These are phyloP conservation scores for Gobius niger DNA, from an alignment of 2,113 vertebrate species.

Conservation along the genomic window DNA sequence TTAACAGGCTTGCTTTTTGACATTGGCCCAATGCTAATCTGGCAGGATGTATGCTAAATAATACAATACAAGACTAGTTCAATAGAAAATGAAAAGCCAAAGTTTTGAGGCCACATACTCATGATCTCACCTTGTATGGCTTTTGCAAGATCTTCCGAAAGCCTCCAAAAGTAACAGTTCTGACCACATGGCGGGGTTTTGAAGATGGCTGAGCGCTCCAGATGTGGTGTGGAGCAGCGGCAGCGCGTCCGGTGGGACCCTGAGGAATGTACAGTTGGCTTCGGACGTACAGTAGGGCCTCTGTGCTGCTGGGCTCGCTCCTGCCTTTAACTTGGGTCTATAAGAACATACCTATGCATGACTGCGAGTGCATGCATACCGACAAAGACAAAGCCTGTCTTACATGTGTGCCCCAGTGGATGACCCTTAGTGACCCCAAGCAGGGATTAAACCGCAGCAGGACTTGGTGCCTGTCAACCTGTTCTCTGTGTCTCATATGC, in stretches of 20 bases:
- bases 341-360: conserved; percentile 34
- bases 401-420: conserved; percentile 25
- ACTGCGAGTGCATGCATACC: conserved; percentile 17
- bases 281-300: conserved; percentile 58
- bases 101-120: background rate
- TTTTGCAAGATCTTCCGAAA: conserved; percentile 29
- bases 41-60: background rate
- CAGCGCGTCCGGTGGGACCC: conserved; percentile 51
- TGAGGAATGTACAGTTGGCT: conserved; percentile 63
- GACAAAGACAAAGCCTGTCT: conserved; percentile 25
- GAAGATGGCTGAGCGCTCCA: conserved; percentile 40
- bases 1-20: background rate
- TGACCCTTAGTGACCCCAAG: conserved; percentile 45
- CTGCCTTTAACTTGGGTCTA: conserved; percentile 17
- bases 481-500: conserved; percentile 36
- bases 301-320: conserved; percentile 43
- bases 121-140: conserved; percentile 32
- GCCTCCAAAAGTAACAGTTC: conserved; percentile 2
- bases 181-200: conserved; percentile 19
- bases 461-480: conserved; percentile 53
- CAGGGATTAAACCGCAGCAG: conserved; percentile 55
- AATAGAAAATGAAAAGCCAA: background rate
- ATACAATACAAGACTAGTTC: background rate
- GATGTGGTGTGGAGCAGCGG: conserved; percentile 54
- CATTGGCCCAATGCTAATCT: background rate